Evolutionary conservation across 30 jellyfish, hydroid and myxozoan species (phyloP).

Genomic region (Hydra vulgaris): DNA sequence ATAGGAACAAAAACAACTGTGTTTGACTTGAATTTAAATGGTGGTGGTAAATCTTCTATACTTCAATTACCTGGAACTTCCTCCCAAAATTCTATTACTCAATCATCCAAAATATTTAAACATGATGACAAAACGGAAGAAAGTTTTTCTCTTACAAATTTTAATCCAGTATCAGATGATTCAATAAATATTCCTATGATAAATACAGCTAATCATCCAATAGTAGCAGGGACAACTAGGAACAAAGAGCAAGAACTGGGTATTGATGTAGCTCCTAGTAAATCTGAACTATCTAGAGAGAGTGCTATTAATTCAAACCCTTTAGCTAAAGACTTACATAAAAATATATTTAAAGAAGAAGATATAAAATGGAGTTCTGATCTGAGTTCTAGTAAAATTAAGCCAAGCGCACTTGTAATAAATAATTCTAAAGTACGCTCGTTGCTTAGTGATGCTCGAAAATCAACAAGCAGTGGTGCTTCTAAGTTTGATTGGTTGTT

Average conservation of each 20-base stretch:
- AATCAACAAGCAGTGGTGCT: background rate
- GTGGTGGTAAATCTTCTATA: background rate
- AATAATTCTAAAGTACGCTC: background rate
- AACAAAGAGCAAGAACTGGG: background rate
- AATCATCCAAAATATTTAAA: background rate
- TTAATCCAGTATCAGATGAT: background rate
- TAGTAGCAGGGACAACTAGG: background rate
- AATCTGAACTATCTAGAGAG: constrained; percentile 5
- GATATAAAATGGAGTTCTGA: constrained; percentile 21
- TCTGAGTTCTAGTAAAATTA: background rate
- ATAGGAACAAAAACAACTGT: constrained; percentile 28
- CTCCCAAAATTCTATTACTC: background rate
- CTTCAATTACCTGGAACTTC: background rate
- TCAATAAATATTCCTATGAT: constrained; percentile 6
- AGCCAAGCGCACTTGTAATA: background rate
- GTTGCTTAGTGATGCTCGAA: background rate
- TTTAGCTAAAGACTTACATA: background rate
- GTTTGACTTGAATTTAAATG: background rate
- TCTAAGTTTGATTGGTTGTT: constrained; percentile 7
- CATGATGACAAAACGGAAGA: background rate
- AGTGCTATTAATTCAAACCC: background rate
- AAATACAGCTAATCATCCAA: background rate
- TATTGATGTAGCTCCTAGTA: constrained; percentile 1
- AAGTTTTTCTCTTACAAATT: background rate
- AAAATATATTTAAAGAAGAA: constrained; percentile 9